Percentiles rank a stretch among this genome's conserved stretches.
Conservation (phyloP, 2,113 vertebrate genomes). For the Hystrix cristata region DNA sequence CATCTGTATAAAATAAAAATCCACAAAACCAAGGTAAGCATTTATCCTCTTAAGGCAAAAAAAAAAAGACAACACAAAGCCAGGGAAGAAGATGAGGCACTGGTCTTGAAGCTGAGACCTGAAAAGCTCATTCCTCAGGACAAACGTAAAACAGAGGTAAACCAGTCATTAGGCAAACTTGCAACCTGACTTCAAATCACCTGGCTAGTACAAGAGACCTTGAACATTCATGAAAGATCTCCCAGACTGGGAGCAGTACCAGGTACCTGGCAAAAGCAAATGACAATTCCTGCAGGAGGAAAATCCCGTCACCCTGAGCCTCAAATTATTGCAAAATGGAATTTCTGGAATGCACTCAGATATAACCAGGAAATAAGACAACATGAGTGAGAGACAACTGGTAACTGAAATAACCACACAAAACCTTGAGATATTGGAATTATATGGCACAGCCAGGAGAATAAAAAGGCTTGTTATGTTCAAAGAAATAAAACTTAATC, state of each 20-base stretch:
- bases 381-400: background rate
- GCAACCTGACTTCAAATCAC: background rate
- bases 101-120: background rate
- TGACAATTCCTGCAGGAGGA: background rate
- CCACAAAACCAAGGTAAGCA: background rate
- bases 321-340: background rate
- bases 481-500: constrained; percentile 22
- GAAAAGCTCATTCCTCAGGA: background rate
- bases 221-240: background rate
- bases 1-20: background rate
- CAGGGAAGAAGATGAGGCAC: background rate
- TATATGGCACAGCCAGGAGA: background rate
- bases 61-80: background rate
- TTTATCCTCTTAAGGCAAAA: background rate
- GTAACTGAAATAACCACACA: background rate
- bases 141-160: background rate
- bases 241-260: background rate
- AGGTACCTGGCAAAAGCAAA: background rate
- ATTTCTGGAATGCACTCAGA: background rate
- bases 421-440: background rate
- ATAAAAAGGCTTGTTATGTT: background rate
- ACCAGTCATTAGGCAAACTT: background rate
- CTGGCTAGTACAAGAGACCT: background rate
- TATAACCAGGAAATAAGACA: background rate
- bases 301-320: background rate